Evolutionary conservation across 2,797 vertebrate species (phyloP).

Genomic region (Muscicapa striata): DNA sequence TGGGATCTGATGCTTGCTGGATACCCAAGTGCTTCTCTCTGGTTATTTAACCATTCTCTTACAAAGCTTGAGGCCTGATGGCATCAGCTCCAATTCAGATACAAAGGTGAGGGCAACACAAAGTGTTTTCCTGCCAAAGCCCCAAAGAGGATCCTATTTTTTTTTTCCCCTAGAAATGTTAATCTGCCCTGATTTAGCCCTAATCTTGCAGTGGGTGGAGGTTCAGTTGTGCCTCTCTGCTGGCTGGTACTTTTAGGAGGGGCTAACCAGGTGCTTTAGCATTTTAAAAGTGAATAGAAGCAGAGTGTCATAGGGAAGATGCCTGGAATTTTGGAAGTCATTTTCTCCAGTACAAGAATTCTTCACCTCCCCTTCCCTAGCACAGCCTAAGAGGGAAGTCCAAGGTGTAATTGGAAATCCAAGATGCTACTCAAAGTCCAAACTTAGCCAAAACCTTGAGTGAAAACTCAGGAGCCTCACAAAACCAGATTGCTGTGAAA

Average conservation of each 20-base stretch:
- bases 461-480: neutral
- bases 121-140: neutral
- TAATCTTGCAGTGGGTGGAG: neutral
- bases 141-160: neutral
- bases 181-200: neutral
- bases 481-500: neutral
- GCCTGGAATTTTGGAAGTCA: neutral
- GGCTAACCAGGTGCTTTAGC: neutral
- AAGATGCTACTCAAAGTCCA: neutral
- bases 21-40: neutral
- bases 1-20: neutral
- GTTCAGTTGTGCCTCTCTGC: neutral
- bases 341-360: neutral
- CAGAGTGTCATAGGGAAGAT: neutral
- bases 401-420: neutral
- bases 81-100: neutral
- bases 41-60: neutral
- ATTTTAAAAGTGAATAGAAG: neutral
- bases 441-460: neutral
- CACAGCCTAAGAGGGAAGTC: neutral
- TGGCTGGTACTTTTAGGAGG: neutral
- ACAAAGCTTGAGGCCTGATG: neutral
- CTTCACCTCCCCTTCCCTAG: neutral
- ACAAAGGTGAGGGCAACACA: neutral
- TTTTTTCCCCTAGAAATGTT: neutral